Conservation (phyloP, 2,113 vertebrate genomes). For the Machaerirhynchus nigripectus region DNA sequence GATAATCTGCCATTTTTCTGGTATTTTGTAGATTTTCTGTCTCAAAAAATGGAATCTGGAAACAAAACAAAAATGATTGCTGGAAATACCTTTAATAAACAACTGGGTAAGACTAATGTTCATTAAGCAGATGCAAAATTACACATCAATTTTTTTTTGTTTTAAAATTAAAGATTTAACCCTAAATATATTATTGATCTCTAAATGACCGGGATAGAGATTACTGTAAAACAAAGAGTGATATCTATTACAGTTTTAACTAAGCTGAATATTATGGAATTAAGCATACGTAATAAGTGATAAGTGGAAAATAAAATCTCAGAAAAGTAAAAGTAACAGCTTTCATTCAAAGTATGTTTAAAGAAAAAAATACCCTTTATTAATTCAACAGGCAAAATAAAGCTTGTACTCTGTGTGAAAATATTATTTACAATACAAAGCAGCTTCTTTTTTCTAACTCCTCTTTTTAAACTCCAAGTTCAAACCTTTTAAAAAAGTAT, state of each 20-base stretch:
- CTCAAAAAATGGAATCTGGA: conserved; percentile 88
- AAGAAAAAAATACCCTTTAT: background rate
- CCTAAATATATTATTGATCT: background rate
- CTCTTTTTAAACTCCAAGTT: background rate
- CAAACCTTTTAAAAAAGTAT: background rate
- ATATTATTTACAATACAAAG: background rate
- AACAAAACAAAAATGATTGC: background rate
- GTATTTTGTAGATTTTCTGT: conserved; percentile 70
- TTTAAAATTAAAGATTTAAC: background rate
- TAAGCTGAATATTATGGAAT: background rate
- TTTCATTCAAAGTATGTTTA: background rate
- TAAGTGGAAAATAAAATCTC: background rate
- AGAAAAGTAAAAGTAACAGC: background rate
- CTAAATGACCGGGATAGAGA: background rate
- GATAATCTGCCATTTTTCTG: conserved; percentile 77
- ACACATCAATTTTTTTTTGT: background rate
- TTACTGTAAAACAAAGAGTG: background rate
- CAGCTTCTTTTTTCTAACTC: background rate
- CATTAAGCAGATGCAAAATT: background rate
- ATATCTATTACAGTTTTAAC: background rate
- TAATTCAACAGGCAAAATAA: background rate
- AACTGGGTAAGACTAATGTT: background rate
- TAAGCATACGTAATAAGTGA: background rate
- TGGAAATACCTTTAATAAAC: background rate
- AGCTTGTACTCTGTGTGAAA: background rate